Conservation (phyloP, 2,797 vertebrate species). For the Miopithecus talapoin region DNA sequence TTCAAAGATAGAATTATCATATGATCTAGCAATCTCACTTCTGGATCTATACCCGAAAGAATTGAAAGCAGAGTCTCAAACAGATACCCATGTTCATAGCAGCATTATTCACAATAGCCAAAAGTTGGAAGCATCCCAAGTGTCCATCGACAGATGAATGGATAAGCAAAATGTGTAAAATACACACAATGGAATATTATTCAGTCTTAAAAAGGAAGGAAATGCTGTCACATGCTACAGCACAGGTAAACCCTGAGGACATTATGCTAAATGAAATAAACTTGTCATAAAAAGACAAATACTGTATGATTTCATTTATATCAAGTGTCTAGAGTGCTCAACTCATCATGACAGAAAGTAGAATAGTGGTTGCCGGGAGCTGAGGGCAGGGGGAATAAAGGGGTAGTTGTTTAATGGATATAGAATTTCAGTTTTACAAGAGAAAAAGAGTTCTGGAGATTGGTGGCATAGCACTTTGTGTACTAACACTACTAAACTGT, state of each 20-base stretch:
- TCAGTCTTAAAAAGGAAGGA: neutral
- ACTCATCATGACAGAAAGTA: neutral
- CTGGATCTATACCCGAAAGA: neutral
- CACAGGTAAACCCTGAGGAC: neutral
- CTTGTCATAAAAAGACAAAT: neutral
- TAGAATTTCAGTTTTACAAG: neutral
- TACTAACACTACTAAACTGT: neutral
- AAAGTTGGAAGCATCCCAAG: neutral
- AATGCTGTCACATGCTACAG: neutral
- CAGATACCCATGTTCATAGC: neutral
- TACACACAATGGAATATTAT: neutral
- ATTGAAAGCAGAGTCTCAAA: neutral
- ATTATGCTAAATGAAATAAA: neutral
- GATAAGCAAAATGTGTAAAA: neutral
- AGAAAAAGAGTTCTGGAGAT: neutral
- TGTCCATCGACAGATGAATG: neutral
- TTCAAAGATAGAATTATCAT: neutral
- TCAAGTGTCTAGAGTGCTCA: neutral
- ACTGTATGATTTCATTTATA: neutral
- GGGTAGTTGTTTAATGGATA: neutral
- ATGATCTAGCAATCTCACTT: neutral
- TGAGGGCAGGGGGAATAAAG: rapidly evolving
- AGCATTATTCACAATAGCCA: neutral
- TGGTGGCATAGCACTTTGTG: neutral
- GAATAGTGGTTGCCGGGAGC: neutral